A percentile compares a stretch with the other conserved stretches of the same genome.
These are phyloP conservation scores for Aramus guarauna DNA, from an alignment of 2,113 vertebrate species.

Conservation along the genomic window DNA sequence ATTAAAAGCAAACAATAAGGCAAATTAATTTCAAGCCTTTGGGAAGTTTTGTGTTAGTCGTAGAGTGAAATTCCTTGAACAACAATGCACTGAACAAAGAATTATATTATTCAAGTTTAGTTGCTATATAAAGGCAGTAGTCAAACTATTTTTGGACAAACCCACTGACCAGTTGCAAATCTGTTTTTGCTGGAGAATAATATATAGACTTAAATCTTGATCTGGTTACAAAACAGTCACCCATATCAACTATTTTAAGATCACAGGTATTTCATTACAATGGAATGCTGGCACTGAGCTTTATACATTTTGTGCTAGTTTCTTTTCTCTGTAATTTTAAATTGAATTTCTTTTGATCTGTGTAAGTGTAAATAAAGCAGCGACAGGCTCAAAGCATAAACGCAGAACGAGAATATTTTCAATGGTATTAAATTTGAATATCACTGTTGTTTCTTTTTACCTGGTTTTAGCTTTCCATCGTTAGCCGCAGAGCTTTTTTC, in stretches of 20 bases:
- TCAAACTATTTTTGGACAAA: neutral
- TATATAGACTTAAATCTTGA: neutral
- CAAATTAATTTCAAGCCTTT: neutral
- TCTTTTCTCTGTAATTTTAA: slow-evolving; percentile 28
- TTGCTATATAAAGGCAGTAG: neutral
- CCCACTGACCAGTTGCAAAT: neutral
- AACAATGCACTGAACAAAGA: neutral
- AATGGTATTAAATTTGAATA: neutral
- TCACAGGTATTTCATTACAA: slow-evolving; percentile 2
- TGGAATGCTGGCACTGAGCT: neutral
- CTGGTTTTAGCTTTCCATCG: slow-evolving; percentile 54
- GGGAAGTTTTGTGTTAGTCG: neutral
- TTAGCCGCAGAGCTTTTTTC: slow-evolving; percentile 52
- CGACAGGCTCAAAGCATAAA: slow-evolving; percentile 1
- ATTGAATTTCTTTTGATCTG: slow-evolving; percentile 22
- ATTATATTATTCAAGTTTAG: neutral
- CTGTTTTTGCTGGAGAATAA: neutral
- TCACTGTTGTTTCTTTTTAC: slow-evolving; percentile 16
- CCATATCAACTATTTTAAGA: slow-evolving; percentile 35
- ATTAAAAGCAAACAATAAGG: slow-evolving; percentile 14
- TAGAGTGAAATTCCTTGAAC: neutral
- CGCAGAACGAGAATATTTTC: neutral
- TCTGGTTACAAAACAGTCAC: neutral
- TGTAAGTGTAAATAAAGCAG: slow-evolving; percentile 20
- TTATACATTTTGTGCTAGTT: slow-evolving; percentile 20